Evolutionary conservation across 2,113 vertebrate genomes (phyloP).

Genomic region (Todiramphus chloris): DNA sequence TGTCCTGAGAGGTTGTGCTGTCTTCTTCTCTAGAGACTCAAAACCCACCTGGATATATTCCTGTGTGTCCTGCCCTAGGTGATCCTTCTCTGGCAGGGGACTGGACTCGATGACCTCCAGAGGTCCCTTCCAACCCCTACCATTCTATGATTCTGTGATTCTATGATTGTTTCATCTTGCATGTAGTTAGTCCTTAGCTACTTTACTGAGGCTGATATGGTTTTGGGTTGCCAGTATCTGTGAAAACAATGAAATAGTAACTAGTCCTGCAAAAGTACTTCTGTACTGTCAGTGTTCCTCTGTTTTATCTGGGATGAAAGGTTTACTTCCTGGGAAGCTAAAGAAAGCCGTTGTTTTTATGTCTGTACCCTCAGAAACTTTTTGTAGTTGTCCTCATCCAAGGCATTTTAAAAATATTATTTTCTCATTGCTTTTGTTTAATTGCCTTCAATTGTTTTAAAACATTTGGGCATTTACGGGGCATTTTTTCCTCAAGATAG

Average conservation of each 20-base stretch:
- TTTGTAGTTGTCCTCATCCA: neutral
- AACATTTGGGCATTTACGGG: neutral
- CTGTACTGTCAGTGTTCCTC: neutral
- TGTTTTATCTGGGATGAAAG: slow-evolving; percentile 9
- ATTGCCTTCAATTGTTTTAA: neutral
- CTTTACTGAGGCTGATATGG: neutral
- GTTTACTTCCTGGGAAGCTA: slow-evolving; percentile 23
- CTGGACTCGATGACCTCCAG: too few species aligned
- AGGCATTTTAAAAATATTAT: neutral
- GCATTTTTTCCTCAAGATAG: neutral
- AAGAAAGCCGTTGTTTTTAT: neutral
- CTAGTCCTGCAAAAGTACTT: slow-evolving; percentile 11
- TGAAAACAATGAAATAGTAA: neutral
- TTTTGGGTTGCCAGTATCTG: neutral
- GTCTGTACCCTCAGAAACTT: neutral
- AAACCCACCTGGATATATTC: too few species aligned
- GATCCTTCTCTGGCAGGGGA: too few species aligned
- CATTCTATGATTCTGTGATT: too few species aligned
- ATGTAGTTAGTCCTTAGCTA: neutral
- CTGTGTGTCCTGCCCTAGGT: too few species aligned
- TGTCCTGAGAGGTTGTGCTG: too few species aligned
- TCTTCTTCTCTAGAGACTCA: too few species aligned
- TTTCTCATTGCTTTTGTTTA: neutral
- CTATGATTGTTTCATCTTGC: neutral
- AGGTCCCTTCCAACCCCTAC: too few species aligned